Percentiles rank a stretch among this genome's conserved stretches.
phyloP scores from a whole-genome alignment of 2,113 vertebrate species.

The Chaetorhynchus papuensis region DNA sequence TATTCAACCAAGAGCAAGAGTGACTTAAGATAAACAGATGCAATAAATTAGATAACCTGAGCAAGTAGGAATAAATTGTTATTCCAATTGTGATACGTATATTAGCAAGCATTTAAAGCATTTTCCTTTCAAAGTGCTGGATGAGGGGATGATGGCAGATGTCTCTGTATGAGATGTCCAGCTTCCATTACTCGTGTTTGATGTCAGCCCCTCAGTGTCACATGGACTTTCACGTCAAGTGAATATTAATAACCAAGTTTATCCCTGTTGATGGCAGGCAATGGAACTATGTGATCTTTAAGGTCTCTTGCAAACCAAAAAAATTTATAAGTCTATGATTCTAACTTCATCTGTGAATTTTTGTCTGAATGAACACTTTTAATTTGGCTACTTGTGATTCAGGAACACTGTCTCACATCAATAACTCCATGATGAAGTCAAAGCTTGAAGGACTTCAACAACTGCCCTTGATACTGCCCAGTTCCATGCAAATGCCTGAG shows the following conservation, averaged over 20 bases:
- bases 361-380: not conserved
- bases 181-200: not conserved
- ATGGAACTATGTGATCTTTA: not conserved
- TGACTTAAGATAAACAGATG: not conserved
- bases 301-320: not conserved
- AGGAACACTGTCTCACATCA: not conserved
- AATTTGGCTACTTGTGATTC: not conserved
- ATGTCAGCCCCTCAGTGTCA: not conserved
- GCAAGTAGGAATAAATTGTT: not conserved
- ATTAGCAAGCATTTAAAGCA: not conserved
- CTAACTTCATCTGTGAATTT: not conserved
- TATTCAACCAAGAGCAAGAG: not conserved
- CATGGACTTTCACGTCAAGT: not conserved
- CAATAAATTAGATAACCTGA: not conserved
- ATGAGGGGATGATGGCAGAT: not conserved
- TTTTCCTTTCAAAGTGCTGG: not conserved
- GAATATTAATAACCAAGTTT: not conserved
- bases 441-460: not conserved
- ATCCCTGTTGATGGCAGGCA: not conserved
- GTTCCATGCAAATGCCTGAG: not conserved
- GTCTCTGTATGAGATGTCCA: not conserved
- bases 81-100: not conserved
- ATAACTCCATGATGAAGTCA: not conserved
- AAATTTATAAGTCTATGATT: not conserved
- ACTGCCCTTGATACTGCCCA: too few species aligned